Conservation (phyloP, 2,888 invertebrate genomes). For the Metopia argyrocephala region DNA sequence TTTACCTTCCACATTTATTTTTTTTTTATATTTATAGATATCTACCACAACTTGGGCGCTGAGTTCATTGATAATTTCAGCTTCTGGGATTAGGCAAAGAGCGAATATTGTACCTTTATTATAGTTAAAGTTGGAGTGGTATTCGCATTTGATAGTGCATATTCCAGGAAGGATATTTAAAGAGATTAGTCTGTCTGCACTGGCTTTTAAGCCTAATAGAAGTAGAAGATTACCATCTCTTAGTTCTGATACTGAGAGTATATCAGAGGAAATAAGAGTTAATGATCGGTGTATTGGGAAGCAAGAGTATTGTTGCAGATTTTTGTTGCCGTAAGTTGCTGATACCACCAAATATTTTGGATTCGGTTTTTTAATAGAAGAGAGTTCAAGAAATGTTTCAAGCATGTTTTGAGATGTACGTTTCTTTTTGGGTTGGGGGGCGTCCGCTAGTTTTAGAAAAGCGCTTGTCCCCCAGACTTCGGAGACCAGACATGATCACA, state of each 20-base stretch:
- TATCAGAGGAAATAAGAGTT: not conserved
- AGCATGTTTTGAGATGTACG: not conserved
- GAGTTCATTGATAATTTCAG: conserved; percentile 15
- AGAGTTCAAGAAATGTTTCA: not conserved
- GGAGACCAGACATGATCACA: not conserved
- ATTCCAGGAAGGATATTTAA: not conserved
- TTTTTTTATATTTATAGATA: conserved; percentile 13
- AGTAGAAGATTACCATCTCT: conserved; percentile 5
- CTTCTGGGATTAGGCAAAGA: not conserved
- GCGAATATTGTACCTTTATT: conserved; percentile 5
- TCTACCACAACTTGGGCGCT: conserved; percentile 8
- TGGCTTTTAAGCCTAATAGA: not conserved
- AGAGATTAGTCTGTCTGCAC: not conserved
- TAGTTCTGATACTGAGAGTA: conserved; percentile 9
- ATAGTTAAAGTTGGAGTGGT: conserved; percentile 5
- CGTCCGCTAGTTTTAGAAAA: not conserved
- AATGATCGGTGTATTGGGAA: not conserved
- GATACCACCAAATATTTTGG: not conserved
- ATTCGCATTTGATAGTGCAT: conserved; percentile 7
- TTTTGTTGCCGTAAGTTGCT: not conserved
- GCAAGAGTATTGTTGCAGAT: conserved; percentile 2
- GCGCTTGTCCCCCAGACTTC: not conserved
- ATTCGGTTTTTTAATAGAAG: not conserved
- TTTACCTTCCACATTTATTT: not conserved
- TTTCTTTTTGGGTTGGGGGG: too few relatives aligned